These are phyloP conservation scores for Zoroaster sp. DNA, from an alignment of 53 echinoderm and acorn worm genomes.

Conservation along the genomic window DNA sequence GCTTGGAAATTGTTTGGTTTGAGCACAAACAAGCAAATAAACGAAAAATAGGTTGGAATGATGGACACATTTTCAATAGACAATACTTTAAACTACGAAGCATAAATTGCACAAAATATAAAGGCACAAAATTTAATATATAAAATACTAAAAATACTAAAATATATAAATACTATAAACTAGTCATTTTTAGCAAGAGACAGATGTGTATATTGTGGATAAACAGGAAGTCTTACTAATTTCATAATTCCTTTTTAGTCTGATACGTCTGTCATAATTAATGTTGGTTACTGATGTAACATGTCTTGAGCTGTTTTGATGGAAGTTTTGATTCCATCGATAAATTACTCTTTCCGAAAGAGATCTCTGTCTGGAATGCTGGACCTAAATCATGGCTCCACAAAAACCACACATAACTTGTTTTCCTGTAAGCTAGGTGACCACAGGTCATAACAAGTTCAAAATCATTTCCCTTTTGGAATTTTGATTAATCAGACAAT, in stretches of 20 bases:
- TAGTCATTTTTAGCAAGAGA: neutral
- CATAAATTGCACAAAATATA: no score
- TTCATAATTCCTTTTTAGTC: neutral
- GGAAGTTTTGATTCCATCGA: neutral
- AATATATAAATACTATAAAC: no score
- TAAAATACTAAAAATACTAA: no score
- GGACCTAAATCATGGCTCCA: neutral
- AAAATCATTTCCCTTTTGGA: neutral
- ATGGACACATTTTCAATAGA: no score
- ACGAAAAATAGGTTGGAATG: no score
- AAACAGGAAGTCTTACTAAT: neutral
- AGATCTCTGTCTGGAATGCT: neutral
- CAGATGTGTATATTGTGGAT: neutral
- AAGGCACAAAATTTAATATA: no score
- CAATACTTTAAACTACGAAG: no score
- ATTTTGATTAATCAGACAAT: no score
- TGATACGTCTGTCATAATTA: neutral
- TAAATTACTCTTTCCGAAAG: neutral
- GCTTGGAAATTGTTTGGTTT: no score
- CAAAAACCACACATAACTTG: neutral
- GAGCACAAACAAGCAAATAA: no score
- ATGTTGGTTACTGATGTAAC: no score
- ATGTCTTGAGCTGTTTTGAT: neutral
- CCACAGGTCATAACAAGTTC: neutral
- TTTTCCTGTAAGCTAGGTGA: neutral